A percentile compares a stretch with the other conserved stretches of the same genome.
These are phyloP conservation scores for Vesta saturnalis DNA, from an alignment of 2,888 invertebrate species.

Conservation along the genomic window DNA sequence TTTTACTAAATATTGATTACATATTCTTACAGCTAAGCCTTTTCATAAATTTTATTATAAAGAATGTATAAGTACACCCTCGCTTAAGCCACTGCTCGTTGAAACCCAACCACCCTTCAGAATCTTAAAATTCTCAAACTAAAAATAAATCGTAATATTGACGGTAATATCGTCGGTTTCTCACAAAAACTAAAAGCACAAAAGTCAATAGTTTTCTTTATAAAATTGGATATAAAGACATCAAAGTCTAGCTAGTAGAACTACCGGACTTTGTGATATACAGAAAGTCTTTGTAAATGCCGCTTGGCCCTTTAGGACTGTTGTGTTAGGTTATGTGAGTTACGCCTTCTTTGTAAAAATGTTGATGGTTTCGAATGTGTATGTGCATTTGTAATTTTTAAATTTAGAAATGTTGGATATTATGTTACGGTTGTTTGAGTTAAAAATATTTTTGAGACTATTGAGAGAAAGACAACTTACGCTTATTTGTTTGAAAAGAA, in stretches of 20 bases:
- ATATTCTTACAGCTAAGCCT: conserved; percentile 34
- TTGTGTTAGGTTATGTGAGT: conserved; percentile 33
- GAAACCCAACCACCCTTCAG: neutral
- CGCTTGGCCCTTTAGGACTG: conserved; percentile 29
- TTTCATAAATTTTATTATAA: conserved; percentile 21
- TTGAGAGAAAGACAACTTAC: too few relatives aligned
- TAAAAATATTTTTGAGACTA: too few relatives aligned
- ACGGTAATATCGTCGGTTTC: conserved; percentile 33
- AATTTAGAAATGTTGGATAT: too few relatives aligned
- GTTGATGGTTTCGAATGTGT: conserved; percentile 17
- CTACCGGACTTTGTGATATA: conserved; percentile 34
- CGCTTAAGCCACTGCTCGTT: neutral
- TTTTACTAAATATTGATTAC: conserved; percentile 38
- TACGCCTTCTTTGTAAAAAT: conserved; percentile 28
- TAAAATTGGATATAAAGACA: conserved; percentile 37
- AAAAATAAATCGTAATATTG: conserved; percentile 26
- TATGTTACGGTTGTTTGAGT: too few relatives aligned
- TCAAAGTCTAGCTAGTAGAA: conserved; percentile 31
- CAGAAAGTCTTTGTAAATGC: conserved; percentile 31
- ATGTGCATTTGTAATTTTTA: too few relatives aligned
- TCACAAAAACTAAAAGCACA: conserved; percentile 28
- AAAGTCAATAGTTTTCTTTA: conserved; percentile 38
- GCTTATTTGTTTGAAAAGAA: conserved; percentile 22
- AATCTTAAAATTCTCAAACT: neutral
- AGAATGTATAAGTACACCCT: conserved; percentile 14